A percentile compares a stretch with the other conserved stretches of the same genome.
Evolutionary conservation across 92 coral and sea anemone species (phyloP).

Genomic region (Zoanthus solanderi): DNA sequence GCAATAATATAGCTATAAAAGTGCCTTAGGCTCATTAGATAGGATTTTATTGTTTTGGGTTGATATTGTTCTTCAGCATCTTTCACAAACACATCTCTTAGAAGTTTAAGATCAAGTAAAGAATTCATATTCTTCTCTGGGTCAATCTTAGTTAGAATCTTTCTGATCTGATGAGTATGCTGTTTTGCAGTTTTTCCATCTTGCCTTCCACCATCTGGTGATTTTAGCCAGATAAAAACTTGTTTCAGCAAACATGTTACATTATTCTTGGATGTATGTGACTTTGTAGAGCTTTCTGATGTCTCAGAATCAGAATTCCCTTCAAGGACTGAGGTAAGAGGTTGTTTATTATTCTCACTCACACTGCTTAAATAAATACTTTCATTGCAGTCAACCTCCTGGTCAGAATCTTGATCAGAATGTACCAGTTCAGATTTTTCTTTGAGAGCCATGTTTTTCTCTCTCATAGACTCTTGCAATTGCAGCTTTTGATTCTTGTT

Average conservation of each 20-base stretch:
- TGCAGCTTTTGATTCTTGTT: not conserved
- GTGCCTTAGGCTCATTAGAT: slow-evolving; percentile 71
- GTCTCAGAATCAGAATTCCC: slow-evolving; percentile 14
- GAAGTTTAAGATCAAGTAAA: slow-evolving; percentile 31
- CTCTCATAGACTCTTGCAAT: not conserved
- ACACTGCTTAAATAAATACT: not conserved
- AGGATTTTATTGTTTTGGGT: slow-evolving; percentile 65
- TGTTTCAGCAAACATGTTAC: not conserved
- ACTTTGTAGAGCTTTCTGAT: not conserved
- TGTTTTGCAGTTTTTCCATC: slow-evolving; percentile 39
- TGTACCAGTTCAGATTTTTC: not conserved
- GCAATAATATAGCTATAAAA: slow-evolving; percentile 58
- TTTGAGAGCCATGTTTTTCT: not conserved
- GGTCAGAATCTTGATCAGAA: slow-evolving; percentile 15
- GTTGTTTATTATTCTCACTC: not conserved
- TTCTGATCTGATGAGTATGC: slow-evolving; percentile 11
- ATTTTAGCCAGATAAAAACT: slow-evolving; percentile 24
- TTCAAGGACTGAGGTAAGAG: slow-evolving; percentile 2
- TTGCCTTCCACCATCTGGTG: slow-evolving; percentile 34
- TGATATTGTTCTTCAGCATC: slow-evolving; percentile 38
- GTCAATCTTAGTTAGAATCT: slow-evolving; percentile 28
- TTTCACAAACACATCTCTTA: slow-evolving; percentile 31
- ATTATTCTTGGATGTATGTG: not conserved
- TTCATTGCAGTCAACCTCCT: slow-evolving; percentile 9
- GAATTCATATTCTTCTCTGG: not conserved